Percentiles rank a stretch among this genome's conserved stretches.
phyloP scores from a whole-genome alignment of 1,140 invertebrate genomes.

The Thaumetopoea pityocampa region DNA sequence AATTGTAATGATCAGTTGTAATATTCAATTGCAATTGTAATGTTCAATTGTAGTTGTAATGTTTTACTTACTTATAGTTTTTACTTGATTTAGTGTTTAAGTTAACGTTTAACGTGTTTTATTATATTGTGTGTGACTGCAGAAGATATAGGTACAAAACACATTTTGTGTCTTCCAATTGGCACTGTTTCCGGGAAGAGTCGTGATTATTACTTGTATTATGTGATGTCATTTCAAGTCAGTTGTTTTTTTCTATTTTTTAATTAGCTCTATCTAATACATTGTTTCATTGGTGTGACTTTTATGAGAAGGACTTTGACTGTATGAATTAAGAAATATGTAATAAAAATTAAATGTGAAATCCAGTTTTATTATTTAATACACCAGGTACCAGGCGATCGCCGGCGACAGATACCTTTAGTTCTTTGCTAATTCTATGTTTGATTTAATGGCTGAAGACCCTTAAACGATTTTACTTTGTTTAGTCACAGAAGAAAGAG shows the following conservation, averaged over 20 bases:
- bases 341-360: constrained; percentile 60
- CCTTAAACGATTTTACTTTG: too few species aligned
- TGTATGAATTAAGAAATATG: constrained; percentile 64
- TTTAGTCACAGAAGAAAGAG: too few species aligned
- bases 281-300: constrained; percentile 57
- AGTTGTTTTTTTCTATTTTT: constrained; percentile 52
- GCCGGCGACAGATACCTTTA: too few species aligned
- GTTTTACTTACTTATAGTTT: constrained; percentile 18
- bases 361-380: constrained; percentile 26
- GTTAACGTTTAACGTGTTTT: constrained; percentile 19
- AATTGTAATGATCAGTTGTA: too few species aligned
- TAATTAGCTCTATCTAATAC: constrained; percentile 32
- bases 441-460: too few species aligned
- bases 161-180: constrained; percentile 57
- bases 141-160: constrained; percentile 13
- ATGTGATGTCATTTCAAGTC: constrained; percentile 57
- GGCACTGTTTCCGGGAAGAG: constrained; percentile 44
- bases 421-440: too few species aligned
- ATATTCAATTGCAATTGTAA: too few species aligned
- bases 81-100: constrained; percentile 19
- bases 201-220: constrained; percentile 36
- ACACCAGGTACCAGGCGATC: too few species aligned
- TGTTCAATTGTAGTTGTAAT: constrained; percentile 25
- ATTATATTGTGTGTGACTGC: constrained; percentile 11
- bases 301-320: constrained; percentile 56